These are phyloP conservation scores for Spea bombifrons DNA, from an alignment of 2,113 vertebrate genomes.

Conservation along the genomic window DNA sequence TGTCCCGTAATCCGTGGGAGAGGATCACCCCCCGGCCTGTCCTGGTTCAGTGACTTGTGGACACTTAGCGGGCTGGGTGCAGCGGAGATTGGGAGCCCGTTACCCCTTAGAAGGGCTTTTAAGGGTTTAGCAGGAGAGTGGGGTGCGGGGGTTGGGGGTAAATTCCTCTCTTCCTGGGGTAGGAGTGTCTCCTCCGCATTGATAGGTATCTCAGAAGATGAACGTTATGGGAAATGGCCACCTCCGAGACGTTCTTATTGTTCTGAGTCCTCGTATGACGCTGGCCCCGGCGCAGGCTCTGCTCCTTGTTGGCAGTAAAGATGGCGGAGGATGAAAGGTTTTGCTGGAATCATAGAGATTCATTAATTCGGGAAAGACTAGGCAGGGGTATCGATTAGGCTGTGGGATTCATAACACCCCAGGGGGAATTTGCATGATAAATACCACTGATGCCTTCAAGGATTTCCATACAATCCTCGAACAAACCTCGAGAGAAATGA, in stretches of 20 bases:
- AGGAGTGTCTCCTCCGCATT: not conserved
- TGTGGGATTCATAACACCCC: too few relatives aligned
- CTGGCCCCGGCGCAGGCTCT: constrained; percentile 13
- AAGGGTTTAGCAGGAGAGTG: too few relatives aligned
- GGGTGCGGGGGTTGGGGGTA: not conserved
- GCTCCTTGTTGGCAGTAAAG: not conserved
- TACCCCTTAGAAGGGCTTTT: not conserved
- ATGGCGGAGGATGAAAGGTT: too few relatives aligned
- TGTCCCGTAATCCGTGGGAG: not conserved
- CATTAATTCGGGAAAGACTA: too few relatives aligned
- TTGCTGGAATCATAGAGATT: too few relatives aligned
- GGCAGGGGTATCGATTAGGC: too few relatives aligned
- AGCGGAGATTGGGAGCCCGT: not conserved
- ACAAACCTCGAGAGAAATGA: too few relatives aligned
- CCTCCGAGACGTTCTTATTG: constrained; percentile 24
- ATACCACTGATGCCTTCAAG: too few relatives aligned
- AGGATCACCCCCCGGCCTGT: not conserved
- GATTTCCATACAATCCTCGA: too few relatives aligned
- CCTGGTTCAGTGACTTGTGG: not conserved
- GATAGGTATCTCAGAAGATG: constrained; percentile 19
- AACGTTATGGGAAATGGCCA: constrained; percentile 17
- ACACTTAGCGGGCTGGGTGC: not conserved
- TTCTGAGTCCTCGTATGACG: constrained; percentile 21
- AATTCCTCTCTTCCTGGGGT: too few relatives aligned
- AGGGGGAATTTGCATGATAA: too few relatives aligned